These are phyloP conservation scores for Escarpia spicata DNA, from an alignment of 2,888 invertebrate genomes.

Conservation along the genomic window DNA sequence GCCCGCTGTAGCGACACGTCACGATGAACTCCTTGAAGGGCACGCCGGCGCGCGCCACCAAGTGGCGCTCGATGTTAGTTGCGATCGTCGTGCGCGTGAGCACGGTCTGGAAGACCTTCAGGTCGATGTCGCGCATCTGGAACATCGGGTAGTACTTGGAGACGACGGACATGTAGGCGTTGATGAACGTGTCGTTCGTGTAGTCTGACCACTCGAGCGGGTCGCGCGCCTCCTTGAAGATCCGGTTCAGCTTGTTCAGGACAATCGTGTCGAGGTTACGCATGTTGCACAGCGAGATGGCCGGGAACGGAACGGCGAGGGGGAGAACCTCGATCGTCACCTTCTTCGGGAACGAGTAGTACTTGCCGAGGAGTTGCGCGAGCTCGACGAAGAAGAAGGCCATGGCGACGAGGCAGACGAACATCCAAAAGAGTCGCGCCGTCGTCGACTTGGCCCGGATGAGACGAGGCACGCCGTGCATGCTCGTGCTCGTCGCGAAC, in stretches of 20 bases:
- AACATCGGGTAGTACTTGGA: conserved; percentile 41
- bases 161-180: conserved; percentile 36
- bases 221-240: conserved; percentile 36
- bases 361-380: conserved; percentile 38
- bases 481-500: conserved; percentile 39
- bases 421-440: conserved; percentile 38
- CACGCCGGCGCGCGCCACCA: conserved; percentile 37
- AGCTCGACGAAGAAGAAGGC: conserved; percentile 39
- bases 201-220: conserved; percentile 14
- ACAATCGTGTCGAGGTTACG: conserved; percentile 42
- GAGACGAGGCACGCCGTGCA: conserved; percentile 42
- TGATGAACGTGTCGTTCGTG: conserved; percentile 37
- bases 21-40: conserved; percentile 45
- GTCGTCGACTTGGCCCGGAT: conserved; percentile 34
- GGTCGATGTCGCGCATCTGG: conserved; percentile 26
- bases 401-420: conserved; percentile 37
- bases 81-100: conserved; percentile 40
- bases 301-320: conserved; percentile 38
- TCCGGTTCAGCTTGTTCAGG: conserved; percentile 37
- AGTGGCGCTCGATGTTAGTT: conserved; percentile 36
- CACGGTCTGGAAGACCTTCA: conserved; percentile 38
- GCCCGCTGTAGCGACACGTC: conserved; percentile 40
- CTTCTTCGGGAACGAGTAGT: conserved; percentile 42
- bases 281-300: conserved; percentile 44
- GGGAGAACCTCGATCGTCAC: conserved; percentile 42